Evolutionary conservation across 2,888 invertebrate species (phyloP).

Genomic region (Diplazon laetatorius): DNA sequence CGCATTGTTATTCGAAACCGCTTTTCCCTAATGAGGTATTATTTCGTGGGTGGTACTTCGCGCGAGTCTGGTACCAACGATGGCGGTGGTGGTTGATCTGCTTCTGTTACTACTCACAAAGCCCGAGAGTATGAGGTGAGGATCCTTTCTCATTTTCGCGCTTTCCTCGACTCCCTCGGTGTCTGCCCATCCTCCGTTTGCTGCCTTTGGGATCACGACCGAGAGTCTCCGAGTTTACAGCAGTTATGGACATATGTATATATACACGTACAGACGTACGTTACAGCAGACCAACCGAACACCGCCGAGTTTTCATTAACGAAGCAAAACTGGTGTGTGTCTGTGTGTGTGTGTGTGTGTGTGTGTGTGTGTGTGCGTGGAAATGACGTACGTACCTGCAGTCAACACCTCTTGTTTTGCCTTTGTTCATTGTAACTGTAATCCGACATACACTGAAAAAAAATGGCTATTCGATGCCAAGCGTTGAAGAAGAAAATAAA

Average conservation of each 20-base stretch:
- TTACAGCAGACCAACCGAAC: background rate
- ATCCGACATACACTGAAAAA: background rate
- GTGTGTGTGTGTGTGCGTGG: no score
- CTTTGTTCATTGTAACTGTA: slow-evolving; percentile 17
- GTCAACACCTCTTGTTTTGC: slow-evolving; percentile 10
- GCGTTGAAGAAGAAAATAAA: background rate
- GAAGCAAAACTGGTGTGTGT: slow-evolving; percentile 39
- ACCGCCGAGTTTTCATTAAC: slow-evolving; percentile 60
- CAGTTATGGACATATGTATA: slow-evolving; percentile 29
- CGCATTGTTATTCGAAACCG: slow-evolving; percentile 71
- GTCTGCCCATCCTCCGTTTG: background rate
- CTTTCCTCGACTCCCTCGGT: slow-evolving; percentile 16
- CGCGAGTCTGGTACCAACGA: background rate
- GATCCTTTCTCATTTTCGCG: slow-evolving; percentile 58
- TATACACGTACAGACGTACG: background rate
- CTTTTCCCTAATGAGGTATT: slow-evolving; percentile 69
- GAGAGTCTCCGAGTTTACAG: slow-evolving; percentile 28
- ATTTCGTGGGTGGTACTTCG: slow-evolving; percentile 53
- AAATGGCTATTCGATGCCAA: background rate
- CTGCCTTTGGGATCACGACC: slow-evolving; percentile 17
- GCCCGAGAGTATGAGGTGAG: slow-evolving; percentile 19
- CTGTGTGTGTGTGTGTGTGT: no score
- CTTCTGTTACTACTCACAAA: slow-evolving; percentile 35
- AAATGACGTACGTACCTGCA: background rate
- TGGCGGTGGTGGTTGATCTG: slow-evolving; percentile 45